Base-by-base conservation (phyloP, 2,888 invertebrate genomes). In the Palloptera scutellata region DNA sequence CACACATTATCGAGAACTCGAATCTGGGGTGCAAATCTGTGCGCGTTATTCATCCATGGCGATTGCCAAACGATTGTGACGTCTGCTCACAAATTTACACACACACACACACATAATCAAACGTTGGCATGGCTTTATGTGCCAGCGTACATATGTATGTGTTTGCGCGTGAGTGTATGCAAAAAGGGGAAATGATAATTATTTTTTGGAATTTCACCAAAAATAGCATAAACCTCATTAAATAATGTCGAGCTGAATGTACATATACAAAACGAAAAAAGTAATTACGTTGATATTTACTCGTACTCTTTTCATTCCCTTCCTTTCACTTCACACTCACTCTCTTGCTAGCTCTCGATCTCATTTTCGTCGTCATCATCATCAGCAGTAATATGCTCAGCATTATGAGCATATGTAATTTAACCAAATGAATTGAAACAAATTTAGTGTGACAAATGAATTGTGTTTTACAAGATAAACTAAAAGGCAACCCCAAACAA, bases 401-500 rank as follows among this genome's bases (percentile, higher is more conserved):
- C 19, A n/a, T 15, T 19, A 19, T 5, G 13, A 57, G 57, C 20
- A 15, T 40, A 64, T 78, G 77, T 77, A 78, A 79, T 80, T 80
- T 77, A 77, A 77, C 73, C 81, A 81, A 81, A 81, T 81, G 81
- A 81, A 80, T 81, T 81, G 81, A 76, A 80, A 79, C 81, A 80
- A 81, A 81, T 81, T 80, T 81, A 79, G 79, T 81, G 81, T 81
- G 81, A 81, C 81, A 81, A 80, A 81, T 78, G 76, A 78, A 77
- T 81, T 77, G 77, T 78, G 76, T 73, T 58, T 67, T 58, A 15
- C 19, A 6, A 30, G 30, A 30, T 30, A 30, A 30, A 30, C 30
- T 30, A 30, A 30, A 30, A 30, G 30, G 30, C 30, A 30, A 30
- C 30, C 30, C 30, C 30, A 30, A 30, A 30, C 30, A 30, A 30